Evolutionary conservation across 2,113 vertebrate genomes (phyloP).

Genomic region (Tachycineta bicolor): DNA sequence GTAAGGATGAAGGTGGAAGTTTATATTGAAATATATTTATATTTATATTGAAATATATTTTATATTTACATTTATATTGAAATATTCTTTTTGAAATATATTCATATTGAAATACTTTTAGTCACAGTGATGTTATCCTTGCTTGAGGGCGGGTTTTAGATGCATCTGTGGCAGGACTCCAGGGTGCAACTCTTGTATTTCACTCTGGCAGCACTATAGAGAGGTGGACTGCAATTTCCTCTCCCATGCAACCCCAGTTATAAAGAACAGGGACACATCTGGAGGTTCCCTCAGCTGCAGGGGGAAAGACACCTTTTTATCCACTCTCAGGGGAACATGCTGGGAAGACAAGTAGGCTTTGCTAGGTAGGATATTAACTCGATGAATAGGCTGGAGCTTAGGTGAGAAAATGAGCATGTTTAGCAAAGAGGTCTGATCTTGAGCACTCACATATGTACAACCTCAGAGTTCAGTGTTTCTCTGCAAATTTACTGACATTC

Average conservation of each 20-base stretch:
- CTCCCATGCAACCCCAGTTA: not conserved
- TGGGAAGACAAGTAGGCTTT: not conserved
- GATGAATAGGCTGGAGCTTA: not conserved
- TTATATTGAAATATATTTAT: not conserved
- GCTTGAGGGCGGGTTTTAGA: not conserved
- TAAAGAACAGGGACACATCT: not conserved
- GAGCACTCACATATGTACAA: not conserved
- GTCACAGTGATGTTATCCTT: not conserved
- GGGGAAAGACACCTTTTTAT: not conserved
- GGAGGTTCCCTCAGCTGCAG: not conserved
- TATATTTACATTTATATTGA: not conserved
- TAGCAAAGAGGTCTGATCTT: not conserved
- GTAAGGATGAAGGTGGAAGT: not conserved
- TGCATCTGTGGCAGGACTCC: not conserved
- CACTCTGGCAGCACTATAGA: not conserved
- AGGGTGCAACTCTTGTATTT: not conserved
- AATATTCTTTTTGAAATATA: no score
- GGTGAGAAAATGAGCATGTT: not conserved
- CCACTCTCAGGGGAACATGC: not conserved
- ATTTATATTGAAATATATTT: not conserved
- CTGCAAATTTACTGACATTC: not conserved
- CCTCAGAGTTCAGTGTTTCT: not conserved
- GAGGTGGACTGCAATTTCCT: not conserved
- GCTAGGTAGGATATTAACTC: not conserved
- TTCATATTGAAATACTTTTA: not conserved